phyloP scores from a whole-genome alignment of 2,888 invertebrate genomes.

The Pinctada fucata region DNA sequence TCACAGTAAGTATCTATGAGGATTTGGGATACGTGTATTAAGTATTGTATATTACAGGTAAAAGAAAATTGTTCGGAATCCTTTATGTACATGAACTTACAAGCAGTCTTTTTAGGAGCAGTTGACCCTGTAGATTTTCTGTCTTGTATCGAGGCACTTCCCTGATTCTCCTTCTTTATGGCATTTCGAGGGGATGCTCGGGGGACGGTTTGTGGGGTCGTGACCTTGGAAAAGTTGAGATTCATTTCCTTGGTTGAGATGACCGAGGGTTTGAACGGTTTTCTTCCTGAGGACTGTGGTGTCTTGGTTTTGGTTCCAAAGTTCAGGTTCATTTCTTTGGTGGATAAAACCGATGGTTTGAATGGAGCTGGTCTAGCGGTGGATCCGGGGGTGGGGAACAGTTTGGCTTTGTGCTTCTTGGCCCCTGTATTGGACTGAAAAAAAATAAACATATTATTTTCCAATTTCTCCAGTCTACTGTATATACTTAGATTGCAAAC shows the following conservation, averaged over 20 bases:
- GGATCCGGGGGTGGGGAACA: slow-evolving; percentile 25
- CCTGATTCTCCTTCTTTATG: neutral
- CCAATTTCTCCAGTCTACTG: too few species aligned
- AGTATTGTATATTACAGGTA: too few species aligned
- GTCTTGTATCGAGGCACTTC: neutral
- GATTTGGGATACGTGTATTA: too few species aligned
- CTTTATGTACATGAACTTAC: too few species aligned
- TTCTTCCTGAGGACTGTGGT: slow-evolving; percentile 37
- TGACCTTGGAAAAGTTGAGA: slow-evolving; percentile 47
- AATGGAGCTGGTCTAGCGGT: slow-evolving; percentile 35
- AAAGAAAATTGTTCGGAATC: too few species aligned
- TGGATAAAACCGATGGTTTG: slow-evolving; percentile 50
- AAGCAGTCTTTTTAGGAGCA: too few species aligned
- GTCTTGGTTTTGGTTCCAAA: slow-evolving; percentile 43
- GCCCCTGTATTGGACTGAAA: too few species aligned
- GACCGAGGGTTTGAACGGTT: slow-evolving; percentile 51
- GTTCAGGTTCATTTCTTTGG: slow-evolving; percentile 56
- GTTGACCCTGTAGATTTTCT: slow-evolving; percentile 34
- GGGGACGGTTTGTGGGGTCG: slow-evolving; percentile 47
- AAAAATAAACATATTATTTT: too few species aligned
- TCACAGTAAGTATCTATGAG: too few species aligned
- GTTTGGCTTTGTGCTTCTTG: neutral
- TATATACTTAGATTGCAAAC: neutral
- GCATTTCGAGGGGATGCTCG: slow-evolving; percentile 36
- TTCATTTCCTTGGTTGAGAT: slow-evolving; percentile 55